A percentile compares a stretch with the other conserved stretches of the same genome.
phyloP scores from a whole-genome alignment of 92 coral and sea anemone genomes.

The Pocillopora grandis region DNA sequence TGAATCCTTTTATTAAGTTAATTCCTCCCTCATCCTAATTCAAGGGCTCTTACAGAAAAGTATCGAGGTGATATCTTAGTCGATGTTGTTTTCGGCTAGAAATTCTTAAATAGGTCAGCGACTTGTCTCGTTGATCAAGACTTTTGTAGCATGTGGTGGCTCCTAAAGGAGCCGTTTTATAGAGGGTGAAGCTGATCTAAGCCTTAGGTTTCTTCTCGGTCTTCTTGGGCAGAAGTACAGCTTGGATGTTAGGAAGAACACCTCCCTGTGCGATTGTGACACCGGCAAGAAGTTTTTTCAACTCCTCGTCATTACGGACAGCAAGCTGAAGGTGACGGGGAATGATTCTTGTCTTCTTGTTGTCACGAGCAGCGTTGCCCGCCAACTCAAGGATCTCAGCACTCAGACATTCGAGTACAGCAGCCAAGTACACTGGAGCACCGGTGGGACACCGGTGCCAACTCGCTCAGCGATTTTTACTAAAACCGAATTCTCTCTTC shows the following conservation, averaged over 20 bases:
- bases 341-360: slow-evolving; percentile 56
- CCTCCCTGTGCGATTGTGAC: slow-evolving; percentile 58
- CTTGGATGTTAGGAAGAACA: slow-evolving; percentile 62
- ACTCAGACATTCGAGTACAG: slow-evolving; percentile 54
- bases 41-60: no score
- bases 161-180: slow-evolving; percentile 49
- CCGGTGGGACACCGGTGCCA: no score
- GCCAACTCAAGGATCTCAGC: slow-evolving; percentile 68
- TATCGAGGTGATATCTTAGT: no score
- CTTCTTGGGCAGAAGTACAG: slow-evolving; percentile 65
- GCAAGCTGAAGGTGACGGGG: slow-evolving; percentile 63
- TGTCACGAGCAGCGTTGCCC: slow-evolving; percentile 71
- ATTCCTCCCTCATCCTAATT: no score
- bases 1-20: no score
- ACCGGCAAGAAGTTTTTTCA: slow-evolving; percentile 59
- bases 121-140: no score
- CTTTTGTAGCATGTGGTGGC: slow-evolving; percentile 49
- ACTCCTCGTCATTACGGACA: slow-evolving; percentile 58
- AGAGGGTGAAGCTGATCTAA: no score
- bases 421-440: slow-evolving; percentile 63
- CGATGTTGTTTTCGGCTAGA: no score
- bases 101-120: no score
- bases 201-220: slow-evolving; percentile 19
- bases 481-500: no score
- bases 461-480: slow-evolving; percentile 31